phyloP scores from a whole-genome alignment of 2,113 vertebrate genomes.

The Petaurus breviceps region DNA sequence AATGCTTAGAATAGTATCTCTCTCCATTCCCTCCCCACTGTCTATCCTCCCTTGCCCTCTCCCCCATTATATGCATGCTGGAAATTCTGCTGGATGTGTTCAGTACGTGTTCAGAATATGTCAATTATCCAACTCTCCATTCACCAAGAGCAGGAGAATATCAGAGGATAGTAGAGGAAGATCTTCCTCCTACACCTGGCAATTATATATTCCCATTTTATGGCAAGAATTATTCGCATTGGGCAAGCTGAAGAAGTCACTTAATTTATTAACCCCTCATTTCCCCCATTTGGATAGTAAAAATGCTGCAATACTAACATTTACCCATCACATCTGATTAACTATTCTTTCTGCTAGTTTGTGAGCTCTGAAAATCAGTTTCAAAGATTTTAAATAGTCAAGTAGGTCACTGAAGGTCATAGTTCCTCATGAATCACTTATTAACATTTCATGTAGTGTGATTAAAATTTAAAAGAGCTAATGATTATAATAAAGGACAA shows the following conservation, averaged over 20 bases:
- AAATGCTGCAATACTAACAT: background rate
- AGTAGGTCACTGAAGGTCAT: conserved; percentile 26
- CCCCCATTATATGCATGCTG: background rate
- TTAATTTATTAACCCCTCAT: conserved; percentile 2
- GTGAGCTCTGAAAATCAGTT: conserved; percentile 12
- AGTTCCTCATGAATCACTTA: conserved; percentile 57
- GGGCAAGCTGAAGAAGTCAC: background rate
- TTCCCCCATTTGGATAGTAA: background rate
- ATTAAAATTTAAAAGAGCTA: conserved; percentile 56
- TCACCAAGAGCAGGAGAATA: conserved; percentile 10
- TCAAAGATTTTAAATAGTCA: conserved; percentile 20
- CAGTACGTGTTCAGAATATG: background rate
- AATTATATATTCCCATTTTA: conserved; percentile 5
- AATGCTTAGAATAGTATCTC: background rate
- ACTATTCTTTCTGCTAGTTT: background rate
- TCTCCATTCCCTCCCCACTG: background rate
- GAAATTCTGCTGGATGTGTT: background rate
- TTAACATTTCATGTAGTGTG: conserved; percentile 50
- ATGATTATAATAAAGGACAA: conserved; percentile 55
- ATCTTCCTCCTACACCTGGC: background rate
- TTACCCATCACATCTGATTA: background rate
- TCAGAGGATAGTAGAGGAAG: background rate
- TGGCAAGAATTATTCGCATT: background rate
- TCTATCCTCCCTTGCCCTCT: background rate
- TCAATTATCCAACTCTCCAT: background rate